Conservation (phyloP, 2,888 invertebrate species). For the Polydrusus tereticollis region DNA sequence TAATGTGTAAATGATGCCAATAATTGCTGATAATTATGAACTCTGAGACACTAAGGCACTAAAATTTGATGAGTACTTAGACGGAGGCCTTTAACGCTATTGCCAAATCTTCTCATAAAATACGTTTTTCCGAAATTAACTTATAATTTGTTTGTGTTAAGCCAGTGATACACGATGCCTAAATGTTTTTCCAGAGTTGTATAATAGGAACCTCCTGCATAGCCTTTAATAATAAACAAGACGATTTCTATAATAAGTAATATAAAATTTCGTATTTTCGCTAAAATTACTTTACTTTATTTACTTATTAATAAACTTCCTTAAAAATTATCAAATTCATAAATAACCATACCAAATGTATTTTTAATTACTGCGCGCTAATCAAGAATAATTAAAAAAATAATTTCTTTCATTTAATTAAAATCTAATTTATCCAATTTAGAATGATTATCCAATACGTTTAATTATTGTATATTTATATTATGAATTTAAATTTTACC, state of each 20-base stretch:
- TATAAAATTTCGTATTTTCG: background rate
- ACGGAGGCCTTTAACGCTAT: too few relatives aligned
- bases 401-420: conserved; percentile 3
- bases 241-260: background rate
- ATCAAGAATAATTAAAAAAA: conserved; percentile 25
- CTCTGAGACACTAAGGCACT: too few relatives aligned
- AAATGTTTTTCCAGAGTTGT: too few relatives aligned
- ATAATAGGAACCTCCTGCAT: too few relatives aligned
- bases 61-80: too few relatives aligned
- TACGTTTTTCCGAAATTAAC: too few relatives aligned
- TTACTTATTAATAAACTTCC: conserved; percentile 30
- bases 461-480: conserved; percentile 28
- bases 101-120: too few relatives aligned
- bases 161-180: too few relatives aligned
- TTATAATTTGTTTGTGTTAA: too few relatives aligned
- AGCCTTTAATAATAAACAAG: too few relatives aligned
- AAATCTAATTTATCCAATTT: conserved; percentile 25
- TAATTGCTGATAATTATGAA: too few relatives aligned
- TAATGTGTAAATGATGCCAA: too few relatives aligned
- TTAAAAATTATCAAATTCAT: conserved; percentile 27
- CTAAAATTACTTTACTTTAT: background rate
- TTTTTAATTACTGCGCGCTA: conserved; percentile 35
- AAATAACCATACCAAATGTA: conserved; percentile 27
- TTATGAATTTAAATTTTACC: conserved; percentile 26
- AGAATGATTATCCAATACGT: conserved; percentile 25